Base-by-base conservation (phyloP, 2,888 invertebrate species). In the Diadegma fenestrale region DNA sequence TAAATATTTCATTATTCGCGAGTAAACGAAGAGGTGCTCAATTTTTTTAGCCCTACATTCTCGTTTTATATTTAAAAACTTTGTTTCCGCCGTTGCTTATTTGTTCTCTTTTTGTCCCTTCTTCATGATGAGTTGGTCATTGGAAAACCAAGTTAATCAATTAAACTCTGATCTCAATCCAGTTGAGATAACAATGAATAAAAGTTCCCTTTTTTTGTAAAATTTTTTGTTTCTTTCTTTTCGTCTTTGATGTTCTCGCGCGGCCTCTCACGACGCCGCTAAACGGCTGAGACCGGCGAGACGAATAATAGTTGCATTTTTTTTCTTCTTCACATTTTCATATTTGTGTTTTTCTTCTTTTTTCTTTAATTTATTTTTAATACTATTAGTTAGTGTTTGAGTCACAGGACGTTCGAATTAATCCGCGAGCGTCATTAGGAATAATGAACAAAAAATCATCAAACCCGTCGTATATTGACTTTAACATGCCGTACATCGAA, bases 381-480 rank as follows among this genome's bases (percentile, higher is more conserved):
- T 85, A 86, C 83, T 81, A 81, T 84, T 80, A 82, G 58, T 85
- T 86, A 77, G 82, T 82, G 84, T 86, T 80, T 61, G 78, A 78
- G 84, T 82, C 86, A 85, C 83, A 87, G 86, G 90, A 92, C 91
- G 90, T 92, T 92, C 92, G 93, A 92, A 92, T 92, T 92, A 89
- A 93, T 93, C 89, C 92, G 93, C 92, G 90, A 89, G 89, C 89
- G 88, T 88, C 90, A 89, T 90, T 88, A 26, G 51, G 77, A 82
- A 79, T 66, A 48, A 82, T 89, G 89, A 89, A 91, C 89, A 91
- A 89, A 89, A 89, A 89, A 90, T 89, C 90, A 89, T 92, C 80
- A 89, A 86, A 88, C 88, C 86, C 87, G 88, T 85, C 89, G 87
- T 87, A 85, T 91, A 91, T 91, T 91, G 91, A 90, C 91, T 91